Conservation (phyloP, 1,140 invertebrate genomes). For the Samia ricini region DNA sequence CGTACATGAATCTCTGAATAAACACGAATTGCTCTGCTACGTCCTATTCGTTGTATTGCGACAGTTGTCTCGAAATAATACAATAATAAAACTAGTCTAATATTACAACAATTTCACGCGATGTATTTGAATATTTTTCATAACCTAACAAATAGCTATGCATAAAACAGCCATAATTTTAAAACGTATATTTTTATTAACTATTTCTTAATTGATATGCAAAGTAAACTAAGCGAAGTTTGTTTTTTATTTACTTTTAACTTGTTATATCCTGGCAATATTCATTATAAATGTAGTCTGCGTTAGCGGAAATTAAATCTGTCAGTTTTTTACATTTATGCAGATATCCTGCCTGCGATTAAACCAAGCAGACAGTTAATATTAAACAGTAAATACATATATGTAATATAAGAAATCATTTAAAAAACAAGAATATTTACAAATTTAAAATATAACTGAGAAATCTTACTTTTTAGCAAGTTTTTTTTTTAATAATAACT, state of each 20-base stretch:
- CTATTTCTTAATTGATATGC: too few relatives aligned
- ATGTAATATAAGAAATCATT: too few relatives aligned
- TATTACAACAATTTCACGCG: neutral
- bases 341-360: neutral
- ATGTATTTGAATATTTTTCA: neutral
- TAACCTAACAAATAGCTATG: neutral
- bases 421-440: too few relatives aligned
- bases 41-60: neutral
- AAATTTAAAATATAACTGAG: too few relatives aligned
- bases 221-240: too few relatives aligned
- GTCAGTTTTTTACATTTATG: neutral
- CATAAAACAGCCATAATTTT: neutral
- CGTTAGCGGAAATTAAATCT: neutral
- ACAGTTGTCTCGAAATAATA: neutral
- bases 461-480: too few relatives aligned
- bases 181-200: neutral
- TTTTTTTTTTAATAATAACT: too few relatives aligned
- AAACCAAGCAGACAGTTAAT: neutral
- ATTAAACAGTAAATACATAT: too few relatives aligned
- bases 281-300: neutral
- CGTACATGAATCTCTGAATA: neutral
- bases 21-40: slow-evolving; percentile 1
- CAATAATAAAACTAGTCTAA: neutral
- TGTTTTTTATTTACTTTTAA: neutral
- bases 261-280: neutral